Conservation (phyloP, 2,113 vertebrate species). For the Rutilus rutilus region DNA sequence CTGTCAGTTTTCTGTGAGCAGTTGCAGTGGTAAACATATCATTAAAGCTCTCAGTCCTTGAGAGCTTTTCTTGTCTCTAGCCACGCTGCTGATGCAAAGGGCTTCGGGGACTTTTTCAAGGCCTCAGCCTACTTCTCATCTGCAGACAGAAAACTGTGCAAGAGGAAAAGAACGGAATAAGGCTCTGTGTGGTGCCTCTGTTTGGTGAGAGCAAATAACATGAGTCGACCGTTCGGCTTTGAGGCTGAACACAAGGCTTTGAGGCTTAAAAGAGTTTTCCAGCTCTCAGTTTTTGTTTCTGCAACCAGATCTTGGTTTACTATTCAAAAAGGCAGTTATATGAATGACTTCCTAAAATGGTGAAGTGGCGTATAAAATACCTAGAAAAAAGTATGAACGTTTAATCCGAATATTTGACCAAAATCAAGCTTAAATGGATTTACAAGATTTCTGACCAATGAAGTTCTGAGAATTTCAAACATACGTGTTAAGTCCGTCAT, state of each 20-base stretch:
- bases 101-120: conserved; percentile 67
- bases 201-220: conserved; percentile 49
- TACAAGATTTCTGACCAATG: too few species aligned
- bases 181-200: conserved; percentile 57
- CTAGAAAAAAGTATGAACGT: neutral
- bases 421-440: too few species aligned
- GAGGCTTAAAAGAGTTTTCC: conserved; percentile 37
- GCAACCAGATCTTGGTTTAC: neutral
- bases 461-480: too few species aligned
- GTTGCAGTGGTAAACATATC: conserved; percentile 51
- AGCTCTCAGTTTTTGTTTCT: conserved; percentile 5
- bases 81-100: conserved; percentile 64
- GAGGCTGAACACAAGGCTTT: conserved; percentile 30
- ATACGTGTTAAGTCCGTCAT: too few species aligned
- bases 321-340: conserved; percentile 14
- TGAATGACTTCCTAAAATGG: neutral
- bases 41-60: conserved; percentile 60
- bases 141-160: conserved; percentile 40
- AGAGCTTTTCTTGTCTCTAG: conserved; percentile 55
- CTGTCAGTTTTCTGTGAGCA: conserved; percentile 53
- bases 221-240: conserved; percentile 34
- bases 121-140: conserved; percentile 70
- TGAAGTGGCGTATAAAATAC: neutral
- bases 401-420: neutral
- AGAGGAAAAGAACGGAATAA: conserved; percentile 58